Evolutionary conservation across 2,113 vertebrate genomes (phyloP).

Genomic region (Boleophthalmus pectinirostris): DNA sequence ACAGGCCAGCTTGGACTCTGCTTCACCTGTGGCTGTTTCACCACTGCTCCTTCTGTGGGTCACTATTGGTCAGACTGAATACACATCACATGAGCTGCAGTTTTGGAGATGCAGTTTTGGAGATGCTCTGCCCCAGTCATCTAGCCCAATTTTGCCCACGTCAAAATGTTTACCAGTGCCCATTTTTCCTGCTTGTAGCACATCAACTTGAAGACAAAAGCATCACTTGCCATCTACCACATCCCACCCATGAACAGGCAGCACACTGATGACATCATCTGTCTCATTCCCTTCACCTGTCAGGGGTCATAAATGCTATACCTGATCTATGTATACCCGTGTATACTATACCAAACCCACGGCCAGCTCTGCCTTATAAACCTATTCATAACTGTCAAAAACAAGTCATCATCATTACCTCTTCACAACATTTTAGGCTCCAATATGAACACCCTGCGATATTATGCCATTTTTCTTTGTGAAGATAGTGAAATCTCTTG

Average conservation of each 20-base stretch:
- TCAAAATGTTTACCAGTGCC: not conserved
- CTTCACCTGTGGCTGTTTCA: not conserved
- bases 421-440: not conserved
- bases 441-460: not conserved
- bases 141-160: not conserved
- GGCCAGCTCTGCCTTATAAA: not conserved
- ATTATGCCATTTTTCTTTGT: not conserved
- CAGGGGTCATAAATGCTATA: not conserved
- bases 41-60: not conserved
- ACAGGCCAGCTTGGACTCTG: not conserved
- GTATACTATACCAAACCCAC: not conserved
- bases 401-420: not conserved
- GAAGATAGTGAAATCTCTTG: not conserved
- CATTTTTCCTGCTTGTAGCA: not conserved
- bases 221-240: not conserved
- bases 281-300: conserved; percentile 4
- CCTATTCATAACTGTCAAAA: not conserved
- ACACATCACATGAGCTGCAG: not conserved
- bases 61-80: not conserved
- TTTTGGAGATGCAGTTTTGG: not conserved
- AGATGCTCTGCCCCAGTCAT: not conserved
- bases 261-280: not conserved
- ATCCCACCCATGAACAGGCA: not conserved
- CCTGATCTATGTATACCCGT: not conserved
- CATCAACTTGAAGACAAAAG: not conserved